Conservation (phyloP, 2,797 vertebrate genomes). For the Echeneis naucrates region DNA sequence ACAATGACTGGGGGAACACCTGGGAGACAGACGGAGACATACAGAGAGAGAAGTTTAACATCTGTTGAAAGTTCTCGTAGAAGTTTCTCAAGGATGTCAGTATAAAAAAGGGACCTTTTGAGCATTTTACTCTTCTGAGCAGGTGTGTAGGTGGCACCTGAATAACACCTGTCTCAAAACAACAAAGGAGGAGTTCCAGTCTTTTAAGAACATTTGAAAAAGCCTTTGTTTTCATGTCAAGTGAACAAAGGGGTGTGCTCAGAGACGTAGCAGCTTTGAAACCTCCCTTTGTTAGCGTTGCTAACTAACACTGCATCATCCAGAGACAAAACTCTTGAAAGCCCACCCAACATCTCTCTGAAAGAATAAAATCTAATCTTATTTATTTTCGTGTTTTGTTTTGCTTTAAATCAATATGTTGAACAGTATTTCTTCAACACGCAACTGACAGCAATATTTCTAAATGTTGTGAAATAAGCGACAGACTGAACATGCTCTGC, state of each 20-base stretch:
- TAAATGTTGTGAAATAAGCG: too few relatives aligned
- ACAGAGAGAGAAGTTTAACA: conserved; percentile 10
- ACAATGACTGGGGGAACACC: conserved; percentile 94
- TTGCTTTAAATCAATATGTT: background rate
- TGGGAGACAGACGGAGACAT: conserved; percentile 64
- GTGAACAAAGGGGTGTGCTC: conserved; percentile 14
- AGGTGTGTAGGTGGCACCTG: conserved; percentile 24
- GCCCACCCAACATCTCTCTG: background rate
- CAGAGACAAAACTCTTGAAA: conserved; percentile 16
- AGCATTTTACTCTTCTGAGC: conserved; percentile 17
- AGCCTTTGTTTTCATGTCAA: conserved; percentile 23
- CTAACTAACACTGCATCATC: conserved; percentile 24
- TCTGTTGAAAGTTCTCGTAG: conserved; percentile 25
- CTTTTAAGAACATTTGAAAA: conserved; percentile 8
- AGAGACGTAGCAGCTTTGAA: conserved; percentile 24
- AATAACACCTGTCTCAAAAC: conserved; percentile 17
- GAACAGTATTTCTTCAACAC: background rate
- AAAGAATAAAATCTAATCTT: conserved; percentile 17
- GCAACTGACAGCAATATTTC: background rate
- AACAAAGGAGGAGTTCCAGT: conserved; percentile 7
- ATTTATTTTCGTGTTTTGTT: background rate
- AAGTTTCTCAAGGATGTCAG: conserved; percentile 36
- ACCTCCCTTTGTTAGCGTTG: conserved; percentile 13
- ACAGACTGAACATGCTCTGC: too few relatives aligned
- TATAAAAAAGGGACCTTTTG: conserved; percentile 25